A percentile compares a stretch with the other conserved stretches of the same genome.
phyloP scores from a whole-genome alignment of 53 echinoderm and acorn worm genomes.

The Luidia sarsii region DNA sequence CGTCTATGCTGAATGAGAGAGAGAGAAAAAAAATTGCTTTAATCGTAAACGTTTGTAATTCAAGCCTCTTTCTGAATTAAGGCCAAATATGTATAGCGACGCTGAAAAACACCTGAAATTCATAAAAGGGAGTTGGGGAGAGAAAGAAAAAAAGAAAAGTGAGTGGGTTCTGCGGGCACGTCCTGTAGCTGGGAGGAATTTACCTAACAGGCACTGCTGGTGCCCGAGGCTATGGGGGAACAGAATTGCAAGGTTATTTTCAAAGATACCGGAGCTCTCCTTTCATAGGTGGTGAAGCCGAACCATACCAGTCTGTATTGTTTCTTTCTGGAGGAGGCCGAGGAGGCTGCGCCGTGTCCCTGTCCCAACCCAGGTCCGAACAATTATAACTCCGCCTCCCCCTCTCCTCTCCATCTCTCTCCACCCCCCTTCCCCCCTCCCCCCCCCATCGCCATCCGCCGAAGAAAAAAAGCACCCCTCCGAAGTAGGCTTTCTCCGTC shows the following conservation, averaged over 20 bases:
- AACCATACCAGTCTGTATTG: slow-evolving; percentile 25
- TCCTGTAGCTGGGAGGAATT: not conserved
- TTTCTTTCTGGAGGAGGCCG: too few relatives aligned
- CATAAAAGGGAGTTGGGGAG: too few relatives aligned
- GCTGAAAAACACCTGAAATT: not conserved
- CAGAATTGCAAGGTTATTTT: slow-evolving; percentile 34
- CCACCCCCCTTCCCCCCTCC: too few relatives aligned
- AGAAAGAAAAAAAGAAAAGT: too few relatives aligned
- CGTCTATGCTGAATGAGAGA: too few relatives aligned
- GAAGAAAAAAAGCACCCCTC: too few relatives aligned
- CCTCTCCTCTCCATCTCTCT: too few relatives aligned
- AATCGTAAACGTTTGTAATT: too few relatives aligned
- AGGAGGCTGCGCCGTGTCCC: not conserved
- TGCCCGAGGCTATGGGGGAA: slow-evolving; percentile 6
- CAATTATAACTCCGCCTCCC: too few relatives aligned
- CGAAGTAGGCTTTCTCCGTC: slow-evolving; percentile 8
- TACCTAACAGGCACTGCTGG: not conserved
- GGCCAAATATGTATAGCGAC: not conserved
- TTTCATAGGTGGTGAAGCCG: slow-evolving; percentile 26
- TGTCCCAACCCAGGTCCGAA: not conserved
- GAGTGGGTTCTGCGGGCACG: not conserved
- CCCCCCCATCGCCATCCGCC: too few relatives aligned
- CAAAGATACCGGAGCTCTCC: slow-evolving; percentile 20
- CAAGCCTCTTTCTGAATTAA: not conserved
- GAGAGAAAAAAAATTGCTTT: too few relatives aligned